Evolutionary conservation across 2,888 invertebrate genomes (phyloP).

Genomic region (Craniophora ligustri): DNA sequence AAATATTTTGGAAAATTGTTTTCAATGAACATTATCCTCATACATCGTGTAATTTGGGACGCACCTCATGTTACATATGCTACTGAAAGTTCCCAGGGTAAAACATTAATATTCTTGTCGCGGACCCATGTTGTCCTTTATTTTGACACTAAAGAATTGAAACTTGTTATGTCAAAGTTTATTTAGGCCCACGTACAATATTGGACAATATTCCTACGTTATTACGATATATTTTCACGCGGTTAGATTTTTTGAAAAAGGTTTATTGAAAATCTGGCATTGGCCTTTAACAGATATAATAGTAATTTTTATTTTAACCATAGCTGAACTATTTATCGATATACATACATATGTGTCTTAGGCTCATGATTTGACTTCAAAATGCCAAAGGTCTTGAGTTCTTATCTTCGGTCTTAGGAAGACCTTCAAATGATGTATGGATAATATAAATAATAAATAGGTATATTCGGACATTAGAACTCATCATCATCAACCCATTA

Average conservation of each 20-base stretch:
- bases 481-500: no score
- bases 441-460: no score
- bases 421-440: no score
- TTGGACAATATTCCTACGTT: not conserved
- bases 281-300: no score
- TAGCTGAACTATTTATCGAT: no score
- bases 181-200: constrained; percentile 1
- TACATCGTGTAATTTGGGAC: constrained; percentile 16
- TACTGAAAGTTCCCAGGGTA: constrained; percentile 16
- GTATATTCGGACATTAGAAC: no score
- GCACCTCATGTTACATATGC: constrained; percentile 21
- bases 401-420: no score
- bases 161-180: constrained; percentile 9
- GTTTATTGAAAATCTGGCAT: no score
- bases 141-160: constrained; percentile 37
- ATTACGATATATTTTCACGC: not conserved
- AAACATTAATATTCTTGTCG: constrained; percentile 37
- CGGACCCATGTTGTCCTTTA: constrained; percentile 11
- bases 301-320: no score
- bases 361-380: no score
- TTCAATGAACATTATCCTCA: not conserved
- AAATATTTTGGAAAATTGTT: not conserved
- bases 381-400: no score
- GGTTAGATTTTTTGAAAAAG: not conserved
- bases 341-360: no score